A percentile compares a stretch with the other conserved stretches of the same genome.
Conservation (phyloP, 2,797 vertebrate genomes). For the Myotis myotis region DNA sequence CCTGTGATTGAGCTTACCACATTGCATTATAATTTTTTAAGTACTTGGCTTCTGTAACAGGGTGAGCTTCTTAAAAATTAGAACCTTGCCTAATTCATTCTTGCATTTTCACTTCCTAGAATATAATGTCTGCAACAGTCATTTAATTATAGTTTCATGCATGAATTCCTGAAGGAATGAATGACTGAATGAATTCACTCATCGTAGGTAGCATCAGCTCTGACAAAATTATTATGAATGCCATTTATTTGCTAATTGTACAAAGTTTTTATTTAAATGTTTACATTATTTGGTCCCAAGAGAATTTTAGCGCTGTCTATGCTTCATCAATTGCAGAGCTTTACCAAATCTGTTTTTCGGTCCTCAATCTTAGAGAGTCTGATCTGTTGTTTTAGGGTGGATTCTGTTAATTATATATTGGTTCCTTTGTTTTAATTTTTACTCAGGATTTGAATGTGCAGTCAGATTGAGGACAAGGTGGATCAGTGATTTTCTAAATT, state of each 20-base stretch:
- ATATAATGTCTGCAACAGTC: slow-evolving; percentile 9
- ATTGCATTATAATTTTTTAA: slow-evolving; percentile 10
- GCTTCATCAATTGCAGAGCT: background rate
- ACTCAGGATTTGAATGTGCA: background rate
- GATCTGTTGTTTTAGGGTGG: background rate
- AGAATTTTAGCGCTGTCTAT: background rate
- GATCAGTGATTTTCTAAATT: background rate
- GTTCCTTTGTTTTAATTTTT: slow-evolving; percentile 27
- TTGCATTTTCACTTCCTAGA: slow-evolving; percentile 47
- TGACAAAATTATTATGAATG: background rate
- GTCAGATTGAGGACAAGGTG: background rate
- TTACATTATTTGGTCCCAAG: background rate
- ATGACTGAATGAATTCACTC: slow-evolving; percentile 47
- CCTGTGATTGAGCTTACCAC: background rate
- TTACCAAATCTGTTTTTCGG: background rate
- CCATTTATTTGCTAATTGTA: slow-evolving; percentile 34
- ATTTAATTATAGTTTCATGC: slow-evolving; percentile 59
- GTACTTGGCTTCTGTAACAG: background rate
- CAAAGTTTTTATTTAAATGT: slow-evolving; percentile 33
- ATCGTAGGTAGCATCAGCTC: background rate
- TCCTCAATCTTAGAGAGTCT: background rate
- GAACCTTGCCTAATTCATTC: slow-evolving; percentile 43
- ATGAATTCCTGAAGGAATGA: slow-evolving; percentile 44
- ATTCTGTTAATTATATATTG: background rate
- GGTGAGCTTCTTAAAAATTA: background rate